Evolutionary conservation across 2,113 vertebrate species (phyloP), one percentile per base, ranked within the genome.

Genomic region (Syngnathus typhle): DNA sequence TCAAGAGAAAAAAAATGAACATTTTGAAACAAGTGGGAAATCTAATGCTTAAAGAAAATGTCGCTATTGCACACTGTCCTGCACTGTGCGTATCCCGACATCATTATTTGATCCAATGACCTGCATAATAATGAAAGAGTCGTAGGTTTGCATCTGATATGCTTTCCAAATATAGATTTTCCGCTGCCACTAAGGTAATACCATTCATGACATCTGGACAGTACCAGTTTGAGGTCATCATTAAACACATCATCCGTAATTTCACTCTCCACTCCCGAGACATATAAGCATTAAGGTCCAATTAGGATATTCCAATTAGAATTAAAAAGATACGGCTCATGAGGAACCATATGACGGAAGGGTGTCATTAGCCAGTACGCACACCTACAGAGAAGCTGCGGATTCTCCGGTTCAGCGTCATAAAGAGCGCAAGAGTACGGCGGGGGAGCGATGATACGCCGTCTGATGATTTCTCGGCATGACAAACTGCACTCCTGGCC

Each of bases 1-100:
- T 39, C 19, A 39, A n/a, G 37, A 39, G 58, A 38, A 60, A 59
- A 36, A 59, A 60, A 60, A 60, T 39, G 58, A 60, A 39, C 58
- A 39, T 60, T 60, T 60, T 39, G 19, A 41, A 41, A 9, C 37
- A 41, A 38, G 38, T 3, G 38, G 55, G 23, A 51, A 51, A 56
- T 56, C 55, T 36, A n/a, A 60, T 19, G 60, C n/a, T 43, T 27
- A 62, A 16, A 44, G n/a, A 1, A 16, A 27, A 12, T 11, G 11
- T 11, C 43, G 39, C 21, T 21, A 0, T 61, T 43, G 60, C 39
- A 13, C 38, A 43, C 39, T 13, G 37, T 39, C 60, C n/a, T 5
- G 10, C 60, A 44, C n/a, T 43, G 60, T n/a, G 58, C 7, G 2
- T 10, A 39, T 6, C 58, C 5, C 18, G 7, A 7, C 58, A 39